Evolutionary conservation across 2,888 invertebrate species (phyloP).

Genomic region (Latrodectus elegans): DNA sequence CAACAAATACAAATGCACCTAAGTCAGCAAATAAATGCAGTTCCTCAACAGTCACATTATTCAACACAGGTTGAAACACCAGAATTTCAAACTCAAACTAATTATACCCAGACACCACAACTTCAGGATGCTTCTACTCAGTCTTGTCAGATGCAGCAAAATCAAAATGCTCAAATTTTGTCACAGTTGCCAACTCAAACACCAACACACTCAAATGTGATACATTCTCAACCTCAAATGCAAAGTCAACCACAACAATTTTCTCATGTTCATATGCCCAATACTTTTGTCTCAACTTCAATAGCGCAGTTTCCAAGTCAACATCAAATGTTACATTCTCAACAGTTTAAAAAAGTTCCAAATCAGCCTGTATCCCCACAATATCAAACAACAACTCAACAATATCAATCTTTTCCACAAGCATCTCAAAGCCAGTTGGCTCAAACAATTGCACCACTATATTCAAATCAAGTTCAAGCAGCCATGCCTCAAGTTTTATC

Average conservation of each 20-base stretch:
- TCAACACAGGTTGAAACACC: slow-evolving; percentile 36
- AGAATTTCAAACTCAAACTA: slow-evolving; percentile 39
- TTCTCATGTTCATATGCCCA: slow-evolving; percentile 32
- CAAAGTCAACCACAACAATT: slow-evolving; percentile 4
- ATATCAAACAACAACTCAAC: slow-evolving; percentile 25
- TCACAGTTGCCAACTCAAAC: slow-evolving; percentile 24
- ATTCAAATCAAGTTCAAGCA: slow-evolving; percentile 24
- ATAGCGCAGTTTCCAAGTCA: slow-evolving; percentile 24
- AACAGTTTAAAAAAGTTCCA: slow-evolving; percentile 17
- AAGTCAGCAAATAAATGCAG: slow-evolving; percentile 42
- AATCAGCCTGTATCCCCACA: slow-evolving; percentile 40
- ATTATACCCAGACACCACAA: slow-evolving; percentile 45
- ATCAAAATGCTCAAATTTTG: slow-evolving; percentile 46
- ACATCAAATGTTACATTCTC: slow-evolving; percentile 58
- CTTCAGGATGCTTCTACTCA: slow-evolving; percentile 48
- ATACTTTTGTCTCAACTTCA: slow-evolving; percentile 28
- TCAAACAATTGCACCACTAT: slow-evolving; percentile 27
- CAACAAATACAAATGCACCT: slow-evolving; percentile 57
- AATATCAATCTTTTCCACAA: slow-evolving; percentile 49
- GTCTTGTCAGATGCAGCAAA: slow-evolving; percentile 21
- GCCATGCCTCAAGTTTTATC: slow-evolving; percentile 11
- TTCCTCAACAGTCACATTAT: slow-evolving; percentile 37
- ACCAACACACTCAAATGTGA: not conserved
- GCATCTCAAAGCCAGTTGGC: slow-evolving; percentile 31
- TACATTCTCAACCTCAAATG: slow-evolving; percentile 24